phyloP scores from a whole-genome alignment of 2,888 invertebrate genomes.

The Torymus texanus region DNA sequence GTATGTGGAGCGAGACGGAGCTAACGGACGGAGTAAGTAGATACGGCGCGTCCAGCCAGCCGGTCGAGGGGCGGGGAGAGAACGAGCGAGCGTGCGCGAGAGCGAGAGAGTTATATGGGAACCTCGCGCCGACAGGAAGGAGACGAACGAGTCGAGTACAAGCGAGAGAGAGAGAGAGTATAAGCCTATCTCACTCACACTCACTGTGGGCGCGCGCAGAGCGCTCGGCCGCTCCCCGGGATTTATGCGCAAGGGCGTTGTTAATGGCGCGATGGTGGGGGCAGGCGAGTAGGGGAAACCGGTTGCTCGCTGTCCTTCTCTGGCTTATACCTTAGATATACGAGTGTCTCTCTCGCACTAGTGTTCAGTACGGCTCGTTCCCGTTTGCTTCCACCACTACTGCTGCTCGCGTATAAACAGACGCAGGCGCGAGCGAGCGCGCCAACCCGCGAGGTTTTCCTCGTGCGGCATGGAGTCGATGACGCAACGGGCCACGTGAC shows the following conservation, averaged over 20 bases:
- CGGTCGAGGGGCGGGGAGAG: no score
- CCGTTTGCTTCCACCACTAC: conserved; percentile 35
- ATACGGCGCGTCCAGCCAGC: conserved; percentile 38
- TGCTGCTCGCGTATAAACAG: conserved; percentile 8
- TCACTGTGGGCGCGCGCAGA: background rate
- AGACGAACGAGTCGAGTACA: conserved; percentile 51
- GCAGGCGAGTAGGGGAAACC: conserved; percentile 53
- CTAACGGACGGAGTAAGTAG: conserved; percentile 3
- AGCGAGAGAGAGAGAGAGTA: conserved; percentile 38
- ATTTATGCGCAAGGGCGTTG: conserved; percentile 76
- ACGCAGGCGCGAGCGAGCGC: conserved; percentile 7
- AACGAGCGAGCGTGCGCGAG: no score
- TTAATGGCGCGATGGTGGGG: conserved; percentile 71
- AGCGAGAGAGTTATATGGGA: conserved; percentile 52
- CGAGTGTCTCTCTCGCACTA: conserved; percentile 45
- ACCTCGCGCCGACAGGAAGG: conserved; percentile 50
- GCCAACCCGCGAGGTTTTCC: conserved; percentile 36
- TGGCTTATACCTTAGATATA: background rate
- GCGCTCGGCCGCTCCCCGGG: conserved; percentile 67
- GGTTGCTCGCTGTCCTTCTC: conserved; percentile 36
- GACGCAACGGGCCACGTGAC: conserved; percentile 65
- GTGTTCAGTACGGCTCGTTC: background rate
- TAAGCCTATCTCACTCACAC: no score
- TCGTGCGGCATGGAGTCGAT: conserved; percentile 62
- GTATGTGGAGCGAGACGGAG: background rate